Conservation (phyloP, 2,113 vertebrate genomes). For the Nipponia nippon region DNA sequence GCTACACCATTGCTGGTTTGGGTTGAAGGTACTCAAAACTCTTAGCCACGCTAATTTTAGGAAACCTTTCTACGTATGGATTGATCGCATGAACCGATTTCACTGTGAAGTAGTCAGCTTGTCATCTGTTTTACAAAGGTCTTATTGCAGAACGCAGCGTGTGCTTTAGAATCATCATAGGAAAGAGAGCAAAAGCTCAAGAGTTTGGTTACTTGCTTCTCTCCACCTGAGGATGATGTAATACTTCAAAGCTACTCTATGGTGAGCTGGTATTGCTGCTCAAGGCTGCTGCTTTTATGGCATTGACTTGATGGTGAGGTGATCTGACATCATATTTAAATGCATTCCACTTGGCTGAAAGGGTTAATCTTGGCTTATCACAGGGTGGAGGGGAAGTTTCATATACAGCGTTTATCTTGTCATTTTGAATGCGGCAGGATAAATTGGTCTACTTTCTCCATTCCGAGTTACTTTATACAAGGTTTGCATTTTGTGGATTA, state of each 20-base stretch:
- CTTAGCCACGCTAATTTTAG: not conserved
- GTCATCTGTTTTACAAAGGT: not conserved
- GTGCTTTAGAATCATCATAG: not conserved
- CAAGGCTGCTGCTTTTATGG: not conserved
- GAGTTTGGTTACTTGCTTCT: not conserved
- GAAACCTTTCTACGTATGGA: not conserved
- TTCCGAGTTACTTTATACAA: not conserved
- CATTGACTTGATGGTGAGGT: not conserved
- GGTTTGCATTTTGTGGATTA: conserved; percentile 25
- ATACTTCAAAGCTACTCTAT: not conserved
- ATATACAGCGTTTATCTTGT: not conserved
- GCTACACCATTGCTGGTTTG: not conserved
- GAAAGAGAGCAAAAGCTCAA: not conserved
- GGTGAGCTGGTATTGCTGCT: not conserved
- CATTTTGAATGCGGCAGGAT: not conserved
- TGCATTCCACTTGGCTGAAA: not conserved
- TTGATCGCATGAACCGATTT: not conserved
- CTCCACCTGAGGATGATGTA: not conserved
- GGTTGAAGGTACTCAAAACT: not conserved
- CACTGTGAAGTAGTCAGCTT: not conserved
- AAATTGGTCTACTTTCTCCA: not conserved
- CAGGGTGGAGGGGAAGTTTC: not conserved
- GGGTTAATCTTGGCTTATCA: not conserved
- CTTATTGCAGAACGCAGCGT: not conserved
- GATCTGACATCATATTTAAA: not conserved